Percentiles rank a stretch among this genome's conserved stretches.
These are phyloP conservation scores for Unio delphinus DNA, from an alignment of 2,888 invertebrate species.

Conservation along the genomic window DNA sequence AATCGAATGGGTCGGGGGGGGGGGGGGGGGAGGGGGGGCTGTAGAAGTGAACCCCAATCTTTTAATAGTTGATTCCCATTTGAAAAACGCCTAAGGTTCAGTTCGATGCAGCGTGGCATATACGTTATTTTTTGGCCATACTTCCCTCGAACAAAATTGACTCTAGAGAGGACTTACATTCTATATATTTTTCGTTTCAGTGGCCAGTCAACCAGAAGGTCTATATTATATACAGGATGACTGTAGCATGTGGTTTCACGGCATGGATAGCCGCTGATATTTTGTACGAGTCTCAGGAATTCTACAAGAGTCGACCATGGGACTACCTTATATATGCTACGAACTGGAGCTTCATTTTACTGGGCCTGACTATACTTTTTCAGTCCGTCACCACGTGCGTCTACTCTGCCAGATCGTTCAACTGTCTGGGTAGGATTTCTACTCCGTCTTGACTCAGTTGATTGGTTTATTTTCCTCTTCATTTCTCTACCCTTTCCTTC, in stretches of 20 bases:
- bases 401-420: slow-evolving; percentile 43
- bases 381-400: slow-evolving; percentile 47
- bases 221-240: slow-evolving; percentile 54
- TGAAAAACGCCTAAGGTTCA: too few relatives aligned
- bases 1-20: too few relatives aligned
- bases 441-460: too few relatives aligned
- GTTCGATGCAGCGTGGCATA: too few relatives aligned
- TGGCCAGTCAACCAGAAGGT: slow-evolving; percentile 50
- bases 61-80: too few relatives aligned
- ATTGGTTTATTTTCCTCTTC: too few relatives aligned
- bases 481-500: too few relatives aligned
- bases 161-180: background rate
- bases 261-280: slow-evolving; percentile 58
- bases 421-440: slow-evolving; percentile 25
- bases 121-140: too few relatives aligned
- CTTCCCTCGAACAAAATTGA: too few relatives aligned
- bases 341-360: slow-evolving; percentile 64
- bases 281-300: slow-evolving; percentile 52
- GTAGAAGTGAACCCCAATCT: too few relatives aligned
- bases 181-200: slow-evolving; percentile 31
- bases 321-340: slow-evolving; percentile 65
- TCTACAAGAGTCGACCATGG: slow-evolving; percentile 51
- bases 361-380: slow-evolving; percentile 48
- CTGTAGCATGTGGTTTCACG: slow-evolving; percentile 43
- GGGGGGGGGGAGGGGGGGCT: too few relatives aligned